A percentile compares a stretch with the other conserved stretches of the same genome.
Conservation (phyloP, 2,797 vertebrate species). For the Champsocephalus gunnari region DNA sequence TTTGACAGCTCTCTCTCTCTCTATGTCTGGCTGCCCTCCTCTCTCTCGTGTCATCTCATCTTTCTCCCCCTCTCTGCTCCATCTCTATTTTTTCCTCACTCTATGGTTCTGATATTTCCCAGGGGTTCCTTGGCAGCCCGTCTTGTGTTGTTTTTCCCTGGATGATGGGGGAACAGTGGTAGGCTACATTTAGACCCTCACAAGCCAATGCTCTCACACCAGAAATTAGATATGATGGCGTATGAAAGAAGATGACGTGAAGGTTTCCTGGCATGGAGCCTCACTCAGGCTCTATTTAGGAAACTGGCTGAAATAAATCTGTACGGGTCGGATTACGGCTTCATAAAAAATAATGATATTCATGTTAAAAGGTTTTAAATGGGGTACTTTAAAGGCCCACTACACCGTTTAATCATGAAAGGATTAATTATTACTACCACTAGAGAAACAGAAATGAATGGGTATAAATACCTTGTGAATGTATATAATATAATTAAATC, state of each 20-base stretch:
- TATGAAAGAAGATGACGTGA: slow-evolving; percentile 1
- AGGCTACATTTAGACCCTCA: neutral
- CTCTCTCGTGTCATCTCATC: slow-evolving; percentile 37
- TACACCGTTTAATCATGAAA: slow-evolving; percentile 1
- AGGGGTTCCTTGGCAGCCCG: slow-evolving; percentile 20
- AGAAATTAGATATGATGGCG: slow-evolving; percentile 35
- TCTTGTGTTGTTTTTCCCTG: slow-evolving; percentile 38
- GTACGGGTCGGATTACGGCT: neutral
- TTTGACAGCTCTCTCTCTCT: slow-evolving; percentile 29
- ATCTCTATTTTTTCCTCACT: slow-evolving; percentile 23
- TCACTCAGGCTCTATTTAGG: slow-evolving; percentile 6
- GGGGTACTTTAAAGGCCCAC: slow-evolving; percentile 3
- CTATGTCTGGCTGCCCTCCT: neutral
- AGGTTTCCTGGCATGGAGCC: slow-evolving; percentile 28
- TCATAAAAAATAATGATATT: slow-evolving; percentile 21
- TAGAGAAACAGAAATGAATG: neutral
- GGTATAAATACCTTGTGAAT: neutral
- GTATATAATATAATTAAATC: neutral
- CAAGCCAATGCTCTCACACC: neutral
- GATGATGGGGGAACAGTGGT: slow-evolving; percentile 20
- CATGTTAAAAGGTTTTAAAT: slow-evolving; percentile 17
- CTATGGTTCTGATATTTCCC: slow-evolving; percentile 63
- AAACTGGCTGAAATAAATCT: slow-evolving; percentile 10
- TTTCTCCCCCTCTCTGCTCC: slow-evolving; percentile 33
- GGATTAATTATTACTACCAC: neutral